Conservation (phyloP, 2,113 vertebrate genomes). For the Paedocypris sp. region DNA sequence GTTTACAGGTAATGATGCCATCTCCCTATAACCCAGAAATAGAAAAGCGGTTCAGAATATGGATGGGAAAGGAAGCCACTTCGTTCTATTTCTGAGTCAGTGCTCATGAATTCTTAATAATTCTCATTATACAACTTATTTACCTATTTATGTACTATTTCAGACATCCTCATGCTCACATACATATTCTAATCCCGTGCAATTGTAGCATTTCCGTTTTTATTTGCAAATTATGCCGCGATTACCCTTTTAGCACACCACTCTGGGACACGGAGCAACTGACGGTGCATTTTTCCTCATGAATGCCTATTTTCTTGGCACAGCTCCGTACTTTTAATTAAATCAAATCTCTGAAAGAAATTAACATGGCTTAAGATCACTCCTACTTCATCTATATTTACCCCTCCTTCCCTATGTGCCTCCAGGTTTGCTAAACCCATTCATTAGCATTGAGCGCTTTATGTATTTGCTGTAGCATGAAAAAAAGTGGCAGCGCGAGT, state of each 20-base stretch:
- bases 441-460: slow-evolving; percentile 54
- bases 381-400: slow-evolving; percentile 52
- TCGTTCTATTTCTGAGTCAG: too few species aligned
- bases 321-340: slow-evolving; percentile 43
- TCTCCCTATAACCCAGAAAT: too few species aligned
- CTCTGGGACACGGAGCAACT: slow-evolving; percentile 37
- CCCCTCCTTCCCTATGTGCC: slow-evolving; percentile 40
- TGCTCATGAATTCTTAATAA: too few species aligned
- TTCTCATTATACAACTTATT: too few species aligned
- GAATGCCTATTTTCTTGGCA: slow-evolving; percentile 42
- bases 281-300: slow-evolving; percentile 36
- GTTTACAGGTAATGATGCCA: too few species aligned
- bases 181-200: too few species aligned
- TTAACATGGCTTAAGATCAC: slow-evolving; percentile 49
- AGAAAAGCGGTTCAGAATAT: too few species aligned
- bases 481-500: slow-evolving; percentile 23
- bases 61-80: too few species aligned
- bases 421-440: slow-evolving; percentile 42
- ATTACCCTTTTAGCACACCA: slow-evolving; percentile 3
- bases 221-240: not conserved
- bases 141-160: too few species aligned
- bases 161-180: too few species aligned
- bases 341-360: slow-evolving; percentile 51
- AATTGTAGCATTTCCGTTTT: not conserved
- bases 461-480: slow-evolving; percentile 46